phyloP scores from a whole-genome alignment of 1,140 invertebrate species.

The Eubasilissa regina region DNA sequence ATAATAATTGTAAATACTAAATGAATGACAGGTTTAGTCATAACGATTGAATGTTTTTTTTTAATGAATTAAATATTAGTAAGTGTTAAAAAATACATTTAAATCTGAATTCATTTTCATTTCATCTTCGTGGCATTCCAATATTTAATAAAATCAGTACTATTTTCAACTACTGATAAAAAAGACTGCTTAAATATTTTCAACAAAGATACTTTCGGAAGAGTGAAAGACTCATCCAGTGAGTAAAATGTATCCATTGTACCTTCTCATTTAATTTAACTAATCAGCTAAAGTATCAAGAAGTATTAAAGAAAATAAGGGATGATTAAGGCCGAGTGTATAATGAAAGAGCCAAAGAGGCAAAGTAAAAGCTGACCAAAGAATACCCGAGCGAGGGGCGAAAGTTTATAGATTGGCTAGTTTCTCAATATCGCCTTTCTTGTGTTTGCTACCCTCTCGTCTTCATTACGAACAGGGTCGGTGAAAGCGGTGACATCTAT shows the following conservation, averaged over 20 bases:
- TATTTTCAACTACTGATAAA: neutral
- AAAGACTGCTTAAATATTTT: constrained; percentile 7
- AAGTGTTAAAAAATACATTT: too few relatives aligned
- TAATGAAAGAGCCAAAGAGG: constrained; percentile 50
- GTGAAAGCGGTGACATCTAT: constrained; percentile 52
- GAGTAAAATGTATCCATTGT: constrained; percentile 37
- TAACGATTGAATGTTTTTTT: too few relatives aligned
- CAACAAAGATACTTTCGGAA: constrained; percentile 14
- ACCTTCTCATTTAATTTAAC: constrained; percentile 56
- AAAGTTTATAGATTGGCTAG: constrained; percentile 58
- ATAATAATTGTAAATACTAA: too few relatives aligned
- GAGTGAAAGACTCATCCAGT: constrained; percentile 14
- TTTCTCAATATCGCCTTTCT: constrained; percentile 57
- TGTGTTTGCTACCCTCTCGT: constrained; percentile 45
- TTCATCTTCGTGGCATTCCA: neutral
- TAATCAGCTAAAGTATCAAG: constrained; percentile 54
- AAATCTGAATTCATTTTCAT: constrained; percentile 6
- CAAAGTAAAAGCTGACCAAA: constrained; percentile 45
- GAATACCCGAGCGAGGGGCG: constrained; percentile 41
- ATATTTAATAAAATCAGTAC: neutral
- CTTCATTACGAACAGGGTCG: constrained; percentile 12
- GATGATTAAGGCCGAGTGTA: constrained; percentile 51
- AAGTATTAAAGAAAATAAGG: constrained; percentile 49
- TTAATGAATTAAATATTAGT: too few relatives aligned
- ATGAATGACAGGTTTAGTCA: too few relatives aligned